These are phyloP conservation scores for Alentia gelatinosa DNA, from an alignment of 2,888 invertebrate species.

Conservation along the genomic window DNA sequence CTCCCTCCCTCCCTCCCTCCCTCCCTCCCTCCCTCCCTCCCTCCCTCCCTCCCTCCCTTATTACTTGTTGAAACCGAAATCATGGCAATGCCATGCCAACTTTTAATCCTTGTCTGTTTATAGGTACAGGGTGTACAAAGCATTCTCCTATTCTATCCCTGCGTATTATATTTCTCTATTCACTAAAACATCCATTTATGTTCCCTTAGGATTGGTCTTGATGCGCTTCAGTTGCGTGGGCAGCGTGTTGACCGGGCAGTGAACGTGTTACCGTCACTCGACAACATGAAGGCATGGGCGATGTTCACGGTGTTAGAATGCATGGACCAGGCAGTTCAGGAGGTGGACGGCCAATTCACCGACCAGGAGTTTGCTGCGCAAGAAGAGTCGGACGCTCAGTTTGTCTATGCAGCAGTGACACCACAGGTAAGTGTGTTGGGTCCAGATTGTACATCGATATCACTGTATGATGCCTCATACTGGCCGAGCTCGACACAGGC, in stretches of 20 bases:
- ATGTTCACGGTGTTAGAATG: constrained; percentile 61
- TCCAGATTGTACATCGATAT: too few species aligned
- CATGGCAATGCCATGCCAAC: not conserved
- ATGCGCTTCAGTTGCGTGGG: not conserved
- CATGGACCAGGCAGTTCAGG: constrained; percentile 67
- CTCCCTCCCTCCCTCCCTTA: not conserved
- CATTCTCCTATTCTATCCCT: too few species aligned
- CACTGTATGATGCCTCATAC: too few species aligned
- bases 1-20: not conserved
- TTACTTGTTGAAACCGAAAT: not conserved
- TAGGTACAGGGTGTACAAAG: not conserved
- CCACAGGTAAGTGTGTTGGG: too few species aligned
- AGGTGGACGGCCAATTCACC: constrained; percentile 60
- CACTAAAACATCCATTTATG: not conserved
- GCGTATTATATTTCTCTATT: not conserved
- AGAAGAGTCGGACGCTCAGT: not conserved
- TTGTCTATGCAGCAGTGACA: not conserved
- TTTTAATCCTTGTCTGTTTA: not conserved
- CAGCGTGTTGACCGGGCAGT: not conserved
- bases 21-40: not conserved
- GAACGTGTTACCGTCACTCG: not conserved
- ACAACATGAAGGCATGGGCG: not conserved
- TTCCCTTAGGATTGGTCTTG: not conserved
- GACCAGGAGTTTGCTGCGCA: not conserved
- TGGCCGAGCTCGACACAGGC: too few species aligned